phyloP scores from a whole-genome alignment of 2,797 vertebrate species.

The Anabacerthia variegaticeps region DNA sequence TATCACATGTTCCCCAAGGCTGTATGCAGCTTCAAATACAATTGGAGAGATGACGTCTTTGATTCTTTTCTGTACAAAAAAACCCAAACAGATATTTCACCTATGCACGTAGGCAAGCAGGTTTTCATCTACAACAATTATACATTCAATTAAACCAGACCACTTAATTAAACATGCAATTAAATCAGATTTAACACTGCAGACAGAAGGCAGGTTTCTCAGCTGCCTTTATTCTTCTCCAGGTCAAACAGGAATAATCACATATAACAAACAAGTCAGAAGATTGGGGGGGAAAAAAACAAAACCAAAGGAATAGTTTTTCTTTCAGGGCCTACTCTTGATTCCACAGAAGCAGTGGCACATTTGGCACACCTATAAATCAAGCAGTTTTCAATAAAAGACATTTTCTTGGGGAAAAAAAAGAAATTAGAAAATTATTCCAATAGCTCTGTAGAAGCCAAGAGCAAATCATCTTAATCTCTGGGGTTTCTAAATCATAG shows the following conservation, averaged over 20 bases:
- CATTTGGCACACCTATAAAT: background rate
- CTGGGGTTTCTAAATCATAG: background rate
- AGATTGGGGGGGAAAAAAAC: background rate
- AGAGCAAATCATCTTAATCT: background rate
- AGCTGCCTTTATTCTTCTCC: background rate
- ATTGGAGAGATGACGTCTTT: conserved; percentile 95
- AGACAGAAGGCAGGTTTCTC: background rate
- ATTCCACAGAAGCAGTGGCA: background rate
- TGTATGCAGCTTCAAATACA: conserved; percentile 90
- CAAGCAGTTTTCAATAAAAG: background rate
- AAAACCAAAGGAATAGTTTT: background rate
- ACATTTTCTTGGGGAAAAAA: background rate
- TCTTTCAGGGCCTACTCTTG: background rate
- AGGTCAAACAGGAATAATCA: background rate
- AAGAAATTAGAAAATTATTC: background rate
- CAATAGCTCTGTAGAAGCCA: background rate
- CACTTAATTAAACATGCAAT: background rate
- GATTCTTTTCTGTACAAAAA: conserved; percentile 86
- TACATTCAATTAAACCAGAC: background rate
- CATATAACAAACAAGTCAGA: background rate
- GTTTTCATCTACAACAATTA: background rate
- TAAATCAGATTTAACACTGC: background rate
- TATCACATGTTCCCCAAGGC: conserved; percentile 82
- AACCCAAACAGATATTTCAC: background rate
- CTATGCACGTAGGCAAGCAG: background rate